Base-by-base conservation (phyloP, 2,113 vertebrate genomes). In the Empidonax alnorum region DNA sequence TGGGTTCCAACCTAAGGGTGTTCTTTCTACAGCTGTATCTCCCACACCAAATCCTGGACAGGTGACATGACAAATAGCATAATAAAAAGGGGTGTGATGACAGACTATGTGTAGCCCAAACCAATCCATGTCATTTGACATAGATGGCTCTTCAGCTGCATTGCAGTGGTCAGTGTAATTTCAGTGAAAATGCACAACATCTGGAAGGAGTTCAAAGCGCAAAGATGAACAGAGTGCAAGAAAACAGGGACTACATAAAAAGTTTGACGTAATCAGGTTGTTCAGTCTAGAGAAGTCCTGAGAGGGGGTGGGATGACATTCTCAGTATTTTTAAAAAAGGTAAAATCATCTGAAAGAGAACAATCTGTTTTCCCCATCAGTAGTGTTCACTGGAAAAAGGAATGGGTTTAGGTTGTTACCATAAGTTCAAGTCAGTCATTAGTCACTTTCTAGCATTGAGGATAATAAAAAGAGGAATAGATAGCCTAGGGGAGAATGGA, bases 221-320 rank as follows among this genome's bases (percentile, higher is more conserved):
- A 77, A n/a, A 5, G 1, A 55, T 1, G 6, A 91, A 65, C 24
- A 58, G 28, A 71, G 33, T 16, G 19, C 0, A 0, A 86, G 72
- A 71, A 86, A 94, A 71, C 1, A 5, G 10, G 6, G 5, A 50
- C 61, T 71, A 37, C 30, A 56, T 63, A 14, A 46, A 61, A 77
- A 80, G 4, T 39, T 20, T 84, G 86, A 59, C 59, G 50, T 84
- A 93, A 92, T 88, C n/a, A 84, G 79, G 69, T 84, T 93, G 33
- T 28, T 75, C 53, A 56, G 47, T 65, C 20, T 76, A 65, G 7
- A 85, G 20, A 50, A 86, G 79, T 46, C 50, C 63, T 86, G 37
- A 58, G 46, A 55, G 14, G 23, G 1, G 1, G 3, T 35, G 4
- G 15, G n/a, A 79, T 87, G n/a, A 73, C 8, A 23, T 82, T 58